A percentile compares a stretch with the other conserved stretches of the same genome.
phyloP scores from a whole-genome alignment of 2,888 invertebrate species.

The Oscheius sp. region DNA sequence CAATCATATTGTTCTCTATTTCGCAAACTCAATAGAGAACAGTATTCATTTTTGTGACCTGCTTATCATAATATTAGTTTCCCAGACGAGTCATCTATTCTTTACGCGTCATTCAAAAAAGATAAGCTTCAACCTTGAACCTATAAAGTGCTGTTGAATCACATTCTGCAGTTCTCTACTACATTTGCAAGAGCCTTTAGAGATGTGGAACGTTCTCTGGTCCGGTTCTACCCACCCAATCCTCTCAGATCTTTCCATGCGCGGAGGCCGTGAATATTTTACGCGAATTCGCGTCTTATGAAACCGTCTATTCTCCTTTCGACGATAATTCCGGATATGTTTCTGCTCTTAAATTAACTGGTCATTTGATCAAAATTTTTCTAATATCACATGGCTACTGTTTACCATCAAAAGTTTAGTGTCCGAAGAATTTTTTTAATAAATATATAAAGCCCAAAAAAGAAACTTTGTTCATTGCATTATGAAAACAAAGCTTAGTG shows the following conservation, averaged over 20 bases:
- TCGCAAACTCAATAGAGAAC: neutral
- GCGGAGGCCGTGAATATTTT: no score
- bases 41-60: constrained; percentile 14
- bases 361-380: neutral
- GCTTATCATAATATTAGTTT: constrained; percentile 7
- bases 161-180: neutral
- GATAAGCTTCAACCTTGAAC: constrained; percentile 1
- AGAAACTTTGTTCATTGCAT: no score
- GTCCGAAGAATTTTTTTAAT: no score
- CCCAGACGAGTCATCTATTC: constrained; percentile 2
- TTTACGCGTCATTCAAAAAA: constrained; percentile 2
- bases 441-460: no score
- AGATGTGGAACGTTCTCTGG: neutral
- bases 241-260: neutral
- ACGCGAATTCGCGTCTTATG: no score
- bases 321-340: no score
- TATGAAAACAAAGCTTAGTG: no score
- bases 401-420: no score
- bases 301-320: no score
- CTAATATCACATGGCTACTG: no score
- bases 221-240: neutral
- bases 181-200: neutral
- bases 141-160: neutral
- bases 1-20: neutral
- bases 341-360: no score